Base-by-base conservation (phyloP, 1,140 invertebrate species). In the Drosophila miranda region DNA sequence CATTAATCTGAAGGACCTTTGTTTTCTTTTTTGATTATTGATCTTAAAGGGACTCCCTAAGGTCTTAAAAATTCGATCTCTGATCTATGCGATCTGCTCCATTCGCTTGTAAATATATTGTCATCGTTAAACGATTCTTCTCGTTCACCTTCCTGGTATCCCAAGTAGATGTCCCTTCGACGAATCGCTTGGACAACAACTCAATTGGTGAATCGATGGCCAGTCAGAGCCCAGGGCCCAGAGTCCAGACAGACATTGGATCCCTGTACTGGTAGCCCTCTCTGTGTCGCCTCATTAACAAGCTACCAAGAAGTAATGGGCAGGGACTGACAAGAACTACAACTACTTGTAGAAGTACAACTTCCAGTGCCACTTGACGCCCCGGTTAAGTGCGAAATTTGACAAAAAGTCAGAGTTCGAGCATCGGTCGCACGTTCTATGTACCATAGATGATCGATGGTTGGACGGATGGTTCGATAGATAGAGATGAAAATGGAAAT, bases 321-420 rank as follows among this genome's bases (percentile, higher is more conserved):
- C n/a, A 9, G 16, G 14, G 46, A 14, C 55, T 28, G n/a, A 14
- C n/a, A 28, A 34, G 9, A 34, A 11, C 34, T 38, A 2, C 11
- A 5, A 38, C 34, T 5, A 13, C 34, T 41, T 41, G 19, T 19
- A 11, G 49, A 52, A 38, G 11, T 28, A 26, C 8, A 44, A 43
- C 49, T 14, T 56, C 34, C 49, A 9, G 16, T 45, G 53, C 55
- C 81, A 86, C 81, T 86, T 86, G 82, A 86, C 81, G 81, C 81
- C 82, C 55, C 44, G 69, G 64, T 49, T 68, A 82, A 87, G 82
- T 87, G 82, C 78, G 71, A 87, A 87, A 76, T 76, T 11, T 81
- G 51, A 82, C 82, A 78, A 74, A 59, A 64, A 52, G 30, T 43
- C 16, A 44, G n/a, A 21, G 45, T 45, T 23, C 28, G 50, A 62